These are phyloP conservation scores for Charanyca ferruginea DNA, from an alignment of 2,888 invertebrate species.

Conservation along the genomic window DNA sequence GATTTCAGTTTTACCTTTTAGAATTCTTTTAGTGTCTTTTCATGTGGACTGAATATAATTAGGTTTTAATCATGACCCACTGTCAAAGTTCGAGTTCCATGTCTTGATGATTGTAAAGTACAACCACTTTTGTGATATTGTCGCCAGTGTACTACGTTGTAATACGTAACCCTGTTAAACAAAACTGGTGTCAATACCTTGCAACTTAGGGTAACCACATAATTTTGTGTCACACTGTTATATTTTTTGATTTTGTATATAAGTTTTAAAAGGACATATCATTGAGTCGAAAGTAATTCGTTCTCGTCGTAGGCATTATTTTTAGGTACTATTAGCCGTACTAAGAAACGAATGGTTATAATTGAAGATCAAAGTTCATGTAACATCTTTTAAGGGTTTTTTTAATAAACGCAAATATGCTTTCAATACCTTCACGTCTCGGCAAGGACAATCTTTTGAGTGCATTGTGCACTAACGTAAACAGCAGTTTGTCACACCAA, in stretches of 20 bases:
- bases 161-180: constrained; percentile 2
- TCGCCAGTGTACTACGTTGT: neutral
- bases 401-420: too few relatives aligned
- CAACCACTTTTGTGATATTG: constrained; percentile 11
- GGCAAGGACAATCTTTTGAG: too few relatives aligned
- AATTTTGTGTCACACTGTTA: neutral
- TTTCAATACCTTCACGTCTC: too few relatives aligned
- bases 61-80: constrained; percentile 11
- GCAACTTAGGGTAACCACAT: neutral
- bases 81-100: neutral
- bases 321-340: neutral
- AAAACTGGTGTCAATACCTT: neutral
- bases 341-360: neutral
- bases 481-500: too few relatives aligned
- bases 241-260: neutral
- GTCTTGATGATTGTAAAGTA: constrained; percentile 13
- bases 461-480: too few relatives aligned
- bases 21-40: constrained; percentile 6
- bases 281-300: neutral
- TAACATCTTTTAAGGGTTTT: too few relatives aligned
- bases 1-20: constrained; percentile 33
- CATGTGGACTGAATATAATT: constrained; percentile 1
- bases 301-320: too few relatives aligned
- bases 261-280: neutral
- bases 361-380: neutral